phyloP scores from a whole-genome alignment of 2,113 vertebrate genomes.

The Oenanthe oenanthe region DNA sequence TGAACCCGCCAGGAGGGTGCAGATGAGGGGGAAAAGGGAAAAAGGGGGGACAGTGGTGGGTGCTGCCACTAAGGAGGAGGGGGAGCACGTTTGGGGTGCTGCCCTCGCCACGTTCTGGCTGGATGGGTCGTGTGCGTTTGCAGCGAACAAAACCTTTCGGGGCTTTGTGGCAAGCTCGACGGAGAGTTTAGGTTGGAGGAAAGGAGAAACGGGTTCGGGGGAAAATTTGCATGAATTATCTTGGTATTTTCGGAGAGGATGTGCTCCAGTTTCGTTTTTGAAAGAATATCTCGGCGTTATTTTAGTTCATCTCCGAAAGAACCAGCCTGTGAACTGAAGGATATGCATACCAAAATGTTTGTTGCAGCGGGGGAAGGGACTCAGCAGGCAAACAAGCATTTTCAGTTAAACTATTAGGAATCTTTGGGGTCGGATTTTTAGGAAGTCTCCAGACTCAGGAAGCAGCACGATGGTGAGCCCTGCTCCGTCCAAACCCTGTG shows the following conservation, averaged over 20 bases:
- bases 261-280: neutral
- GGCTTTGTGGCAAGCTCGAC: neutral
- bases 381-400: neutral
- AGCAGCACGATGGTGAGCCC: neutral
- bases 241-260: neutral
- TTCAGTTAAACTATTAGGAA: neutral
- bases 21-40: rapidly evolving
- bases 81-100: neutral
- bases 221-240: neutral
- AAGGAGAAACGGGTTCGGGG: neutral
- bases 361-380: neutral
- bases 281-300: neutral
- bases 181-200: neutral
- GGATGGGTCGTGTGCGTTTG: neutral
- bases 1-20: rapidly evolving
- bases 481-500: neutral
- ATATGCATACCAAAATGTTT: neutral
- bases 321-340: neutral
- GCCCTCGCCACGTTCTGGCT: neutral
- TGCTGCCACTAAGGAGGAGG: neutral
- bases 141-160: neutral
- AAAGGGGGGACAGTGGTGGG: rapidly evolving
- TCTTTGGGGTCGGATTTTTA: neutral
- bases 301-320: neutral
- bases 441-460: neutral